Evolutionary conservation across 2,113 vertebrate genomes (phyloP).

Genomic region (Plotosus lineatus): DNA sequence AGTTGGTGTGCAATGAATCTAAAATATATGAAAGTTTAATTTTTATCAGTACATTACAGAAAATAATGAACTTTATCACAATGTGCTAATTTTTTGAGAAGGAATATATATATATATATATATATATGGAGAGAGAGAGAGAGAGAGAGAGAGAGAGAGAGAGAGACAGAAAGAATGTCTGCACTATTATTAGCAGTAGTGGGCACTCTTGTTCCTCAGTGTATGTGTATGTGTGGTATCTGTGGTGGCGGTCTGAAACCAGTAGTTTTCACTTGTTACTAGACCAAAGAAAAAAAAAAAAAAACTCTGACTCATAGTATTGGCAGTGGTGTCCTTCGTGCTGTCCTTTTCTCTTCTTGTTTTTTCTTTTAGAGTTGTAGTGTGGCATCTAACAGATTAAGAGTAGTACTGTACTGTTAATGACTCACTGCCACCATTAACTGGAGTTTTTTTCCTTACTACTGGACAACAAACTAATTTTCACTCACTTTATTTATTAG

Average conservation of each 20-base stretch:
- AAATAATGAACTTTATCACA: too few species aligned
- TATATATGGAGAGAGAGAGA: neutral
- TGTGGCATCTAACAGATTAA: neutral
- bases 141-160: constrained; percentile 23
- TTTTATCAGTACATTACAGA: too few species aligned
- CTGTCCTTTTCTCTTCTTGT: neutral
- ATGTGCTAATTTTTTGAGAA: too few species aligned
- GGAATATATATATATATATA: constrained; percentile 4
- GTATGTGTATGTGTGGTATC: constrained; percentile 60
- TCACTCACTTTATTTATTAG: too few species aligned
- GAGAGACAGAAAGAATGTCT: constrained; percentile 25
- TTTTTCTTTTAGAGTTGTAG: neutral
- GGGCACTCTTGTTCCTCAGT: constrained; percentile 43
- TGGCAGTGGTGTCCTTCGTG: constrained; percentile 7
- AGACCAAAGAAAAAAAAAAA: constrained; percentile 60
- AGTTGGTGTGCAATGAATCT: too few species aligned
- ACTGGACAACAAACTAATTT: too few species aligned
- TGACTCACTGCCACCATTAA: too few species aligned
- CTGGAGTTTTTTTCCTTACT: too few species aligned
- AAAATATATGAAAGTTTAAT: too few species aligned
- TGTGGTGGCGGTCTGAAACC: constrained; percentile 62
- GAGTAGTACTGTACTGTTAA: too few species aligned
- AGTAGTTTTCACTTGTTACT: constrained; percentile 62
- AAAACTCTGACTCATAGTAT: constrained; percentile 55
- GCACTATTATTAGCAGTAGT: constrained; percentile 61